Conservation (phyloP, 2,113 vertebrate genomes). For the Hiodon tergisus region DNA sequence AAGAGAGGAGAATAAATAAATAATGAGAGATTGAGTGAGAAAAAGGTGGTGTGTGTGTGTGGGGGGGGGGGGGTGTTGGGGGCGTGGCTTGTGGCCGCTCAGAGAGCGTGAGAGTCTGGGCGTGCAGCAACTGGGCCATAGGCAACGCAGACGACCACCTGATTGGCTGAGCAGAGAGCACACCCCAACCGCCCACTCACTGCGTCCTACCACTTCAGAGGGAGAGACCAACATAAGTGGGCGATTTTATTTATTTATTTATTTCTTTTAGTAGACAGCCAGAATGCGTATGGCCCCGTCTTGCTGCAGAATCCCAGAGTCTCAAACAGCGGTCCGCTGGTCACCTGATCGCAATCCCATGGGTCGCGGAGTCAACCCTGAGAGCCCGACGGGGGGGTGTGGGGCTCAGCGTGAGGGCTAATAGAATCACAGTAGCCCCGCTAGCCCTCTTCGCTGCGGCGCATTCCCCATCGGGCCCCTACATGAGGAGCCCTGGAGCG, state of each 20-base stretch:
- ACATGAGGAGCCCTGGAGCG: constrained; percentile 51
- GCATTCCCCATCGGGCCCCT: too few relatives aligned
- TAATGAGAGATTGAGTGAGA: constrained; percentile 27
- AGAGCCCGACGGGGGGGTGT: too few relatives aligned
- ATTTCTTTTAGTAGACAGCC: constrained; percentile 5
- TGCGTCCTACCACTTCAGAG: constrained; percentile 24
- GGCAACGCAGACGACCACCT: background rate
- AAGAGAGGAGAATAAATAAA: constrained; percentile 46
- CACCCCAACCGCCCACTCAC: constrained; percentile 8
- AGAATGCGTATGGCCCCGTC: constrained; percentile 48
- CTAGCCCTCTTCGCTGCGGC: background rate
- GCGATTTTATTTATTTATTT: constrained; percentile 39
- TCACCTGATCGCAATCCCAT: too few relatives aligned
- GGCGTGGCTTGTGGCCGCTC: background rate
- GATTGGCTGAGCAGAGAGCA: background rate
- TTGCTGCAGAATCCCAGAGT: constrained; percentile 48
- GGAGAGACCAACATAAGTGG: constrained; percentile 33
- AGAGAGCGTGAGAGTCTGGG: background rate
- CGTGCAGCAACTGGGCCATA: background rate
- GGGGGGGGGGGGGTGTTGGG: background rate
- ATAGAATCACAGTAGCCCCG: background rate
- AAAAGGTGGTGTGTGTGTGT: background rate
- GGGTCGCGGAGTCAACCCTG: too few relatives aligned
- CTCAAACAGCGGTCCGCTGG: constrained; percentile 45
- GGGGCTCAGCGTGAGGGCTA: background rate